Evolutionary conservation across 2,113 vertebrate species (phyloP).

Genomic region (Phyllopteryx taeniolatus): DNA sequence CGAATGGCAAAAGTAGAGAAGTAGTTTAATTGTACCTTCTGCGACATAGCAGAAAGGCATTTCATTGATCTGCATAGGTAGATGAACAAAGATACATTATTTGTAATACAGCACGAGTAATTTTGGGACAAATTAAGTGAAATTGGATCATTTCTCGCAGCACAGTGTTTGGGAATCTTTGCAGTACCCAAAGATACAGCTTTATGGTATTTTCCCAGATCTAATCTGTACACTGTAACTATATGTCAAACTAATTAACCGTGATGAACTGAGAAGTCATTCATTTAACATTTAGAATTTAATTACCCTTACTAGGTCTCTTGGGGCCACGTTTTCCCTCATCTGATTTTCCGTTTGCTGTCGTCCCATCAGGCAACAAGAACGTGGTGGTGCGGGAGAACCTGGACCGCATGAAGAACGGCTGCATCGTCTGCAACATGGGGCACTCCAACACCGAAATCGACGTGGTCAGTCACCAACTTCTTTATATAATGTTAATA

Average conservation of each 20-base stretch:
- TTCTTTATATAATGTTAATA: background rate
- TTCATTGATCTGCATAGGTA: too few species aligned
- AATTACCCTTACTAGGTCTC: background rate
- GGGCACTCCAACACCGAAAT: conserved; percentile 99
- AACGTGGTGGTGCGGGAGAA: conserved; percentile 95
- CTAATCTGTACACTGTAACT: background rate
- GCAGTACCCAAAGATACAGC: background rate
- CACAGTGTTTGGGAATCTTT: too few species aligned
- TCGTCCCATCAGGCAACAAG: conserved; percentile 83
- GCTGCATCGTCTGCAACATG: conserved; percentile 99
- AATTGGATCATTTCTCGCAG: too few species aligned
- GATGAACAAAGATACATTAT: too few species aligned
- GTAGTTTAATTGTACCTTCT: too few species aligned
- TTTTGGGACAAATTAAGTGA: too few species aligned
- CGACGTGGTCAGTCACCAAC: conserved; percentile 83
- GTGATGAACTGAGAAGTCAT: background rate
- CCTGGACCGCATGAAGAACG: conserved; percentile 96
- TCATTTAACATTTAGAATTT: background rate
- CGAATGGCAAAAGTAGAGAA: too few species aligned
- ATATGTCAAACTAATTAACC: background rate
- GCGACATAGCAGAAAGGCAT: too few species aligned
- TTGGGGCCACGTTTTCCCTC: background rate
- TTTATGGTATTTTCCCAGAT: background rate
- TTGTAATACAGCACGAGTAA: too few species aligned
- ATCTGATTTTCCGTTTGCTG: background rate